phyloP scores from a whole-genome alignment of 2,113 vertebrate species.

The Myiagra hebetior region DNA sequence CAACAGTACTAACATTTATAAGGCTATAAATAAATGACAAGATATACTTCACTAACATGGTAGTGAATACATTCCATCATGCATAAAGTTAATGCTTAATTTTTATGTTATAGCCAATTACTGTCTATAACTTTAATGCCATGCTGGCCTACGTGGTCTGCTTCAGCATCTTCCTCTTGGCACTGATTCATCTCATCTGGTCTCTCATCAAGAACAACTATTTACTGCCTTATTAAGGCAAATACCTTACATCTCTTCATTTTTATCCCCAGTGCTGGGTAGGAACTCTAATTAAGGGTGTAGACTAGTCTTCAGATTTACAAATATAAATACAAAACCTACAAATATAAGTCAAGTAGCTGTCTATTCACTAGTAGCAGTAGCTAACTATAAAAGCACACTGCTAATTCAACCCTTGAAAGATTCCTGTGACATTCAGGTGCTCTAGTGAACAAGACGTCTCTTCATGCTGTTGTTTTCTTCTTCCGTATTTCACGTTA shows the following conservation, averaged over 20 bases:
- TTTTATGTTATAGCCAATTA: background rate
- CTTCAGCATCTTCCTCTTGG: background rate
- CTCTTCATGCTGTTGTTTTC: background rate
- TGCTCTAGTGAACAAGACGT: background rate
- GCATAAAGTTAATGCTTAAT: background rate
- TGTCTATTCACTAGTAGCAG: background rate
- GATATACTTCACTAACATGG: background rate
- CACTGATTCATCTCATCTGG: background rate
- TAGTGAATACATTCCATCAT: background rate
- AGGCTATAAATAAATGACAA: background rate
- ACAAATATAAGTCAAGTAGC: background rate
- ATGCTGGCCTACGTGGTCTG: rapidly evolving
- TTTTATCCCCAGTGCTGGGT: background rate
- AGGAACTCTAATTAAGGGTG: background rate
- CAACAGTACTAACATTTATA: background rate
- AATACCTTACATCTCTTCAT: background rate
- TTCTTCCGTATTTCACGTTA: background rate
- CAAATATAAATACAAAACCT: background rate
- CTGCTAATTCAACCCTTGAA: background rate
- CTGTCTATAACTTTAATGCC: background rate
- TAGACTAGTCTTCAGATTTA: background rate
- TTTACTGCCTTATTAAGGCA: conserved; percentile 13
- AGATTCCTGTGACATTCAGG: background rate
- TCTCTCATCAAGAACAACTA: background rate
- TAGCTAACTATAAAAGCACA: background rate